These are phyloP conservation scores for Gallinago stenura DNA, from an alignment of 2,797 vertebrate genomes.

Conservation along the genomic window DNA sequence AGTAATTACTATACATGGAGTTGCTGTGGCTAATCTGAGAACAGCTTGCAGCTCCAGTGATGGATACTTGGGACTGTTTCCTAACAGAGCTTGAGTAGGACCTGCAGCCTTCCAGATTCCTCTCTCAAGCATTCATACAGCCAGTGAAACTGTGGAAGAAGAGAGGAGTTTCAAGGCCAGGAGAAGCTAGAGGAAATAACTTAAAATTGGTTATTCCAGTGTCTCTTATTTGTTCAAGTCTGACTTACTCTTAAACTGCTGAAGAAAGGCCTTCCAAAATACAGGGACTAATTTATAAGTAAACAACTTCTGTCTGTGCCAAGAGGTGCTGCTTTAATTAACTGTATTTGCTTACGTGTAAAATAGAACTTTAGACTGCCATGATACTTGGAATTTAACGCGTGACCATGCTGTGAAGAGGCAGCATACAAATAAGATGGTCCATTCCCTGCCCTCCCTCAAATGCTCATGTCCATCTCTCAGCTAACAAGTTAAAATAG, in stretches of 20 bases:
- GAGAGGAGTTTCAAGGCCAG: background rate
- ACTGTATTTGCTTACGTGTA: background rate
- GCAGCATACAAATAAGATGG: background rate
- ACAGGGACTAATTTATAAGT: background rate
- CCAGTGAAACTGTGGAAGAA: background rate
- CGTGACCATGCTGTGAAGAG: background rate
- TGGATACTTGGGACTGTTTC: background rate
- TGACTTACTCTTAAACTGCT: background rate
- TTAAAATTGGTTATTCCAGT: background rate
- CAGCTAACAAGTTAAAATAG: background rate
- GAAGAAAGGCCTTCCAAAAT: conserved; percentile 19
- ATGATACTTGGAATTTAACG: background rate
- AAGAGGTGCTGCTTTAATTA: conserved; percentile 8
- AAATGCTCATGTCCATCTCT: background rate
- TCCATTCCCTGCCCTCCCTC: background rate
- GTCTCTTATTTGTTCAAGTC: background rate
- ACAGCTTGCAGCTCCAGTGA: background rate
- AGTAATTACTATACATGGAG: background rate
- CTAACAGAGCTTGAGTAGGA: background rate
- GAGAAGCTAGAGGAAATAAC: background rate
- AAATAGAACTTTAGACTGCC: background rate
- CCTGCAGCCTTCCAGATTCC: background rate
- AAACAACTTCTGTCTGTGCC: background rate
- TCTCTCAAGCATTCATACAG: background rate
- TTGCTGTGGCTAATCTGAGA: background rate